Conservation (phyloP, 1,140 invertebrate genomes). For the Plectrocnemia conspersa region DNA sequence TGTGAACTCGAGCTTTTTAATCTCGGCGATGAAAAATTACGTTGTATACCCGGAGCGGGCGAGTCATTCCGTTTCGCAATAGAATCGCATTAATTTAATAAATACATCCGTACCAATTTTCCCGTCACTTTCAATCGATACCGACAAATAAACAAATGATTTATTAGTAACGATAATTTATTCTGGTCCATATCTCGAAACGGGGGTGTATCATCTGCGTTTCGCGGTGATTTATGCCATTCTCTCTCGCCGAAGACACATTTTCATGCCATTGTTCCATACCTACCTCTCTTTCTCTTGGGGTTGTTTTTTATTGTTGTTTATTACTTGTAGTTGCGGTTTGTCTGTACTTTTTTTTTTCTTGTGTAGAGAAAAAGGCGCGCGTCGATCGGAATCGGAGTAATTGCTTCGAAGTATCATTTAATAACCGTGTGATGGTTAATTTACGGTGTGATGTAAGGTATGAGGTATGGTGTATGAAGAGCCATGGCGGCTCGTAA, state of each 20-base stretch:
- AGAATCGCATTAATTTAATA: constrained; percentile 28
- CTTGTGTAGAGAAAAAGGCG: no score
- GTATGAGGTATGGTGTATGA: constrained; percentile 7
- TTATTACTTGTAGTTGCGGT: no score
- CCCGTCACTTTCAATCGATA: constrained; percentile 26
- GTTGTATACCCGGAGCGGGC: no score
- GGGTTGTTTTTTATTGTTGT: not conserved
- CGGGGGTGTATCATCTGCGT: constrained; percentile 18
- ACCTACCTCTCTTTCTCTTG: not conserved
- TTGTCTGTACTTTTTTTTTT: no score
- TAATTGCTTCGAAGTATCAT: no score
- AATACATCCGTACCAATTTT: constrained; percentile 26
- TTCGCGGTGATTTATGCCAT: constrained; percentile 20
- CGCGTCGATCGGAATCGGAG: no score
- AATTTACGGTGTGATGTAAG: constrained; percentile 20
- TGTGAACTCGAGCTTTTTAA: no score
- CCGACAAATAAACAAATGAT: constrained; percentile 26
- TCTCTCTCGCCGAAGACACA: constrained; percentile 9
- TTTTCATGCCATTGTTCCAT: constrained; percentile 7
- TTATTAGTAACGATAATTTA: constrained; percentile 27
- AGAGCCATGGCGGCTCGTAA: constrained; percentile 8
- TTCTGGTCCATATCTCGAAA: constrained; percentile 23
- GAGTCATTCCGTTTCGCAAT: constrained; percentile 4
- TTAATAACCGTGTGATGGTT: not conserved
- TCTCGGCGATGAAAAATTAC: no score